These are phyloP conservation scores for Pogonognathellus flavescens DNA, from an alignment of 1,140 invertebrate genomes.

Conservation along the genomic window DNA sequence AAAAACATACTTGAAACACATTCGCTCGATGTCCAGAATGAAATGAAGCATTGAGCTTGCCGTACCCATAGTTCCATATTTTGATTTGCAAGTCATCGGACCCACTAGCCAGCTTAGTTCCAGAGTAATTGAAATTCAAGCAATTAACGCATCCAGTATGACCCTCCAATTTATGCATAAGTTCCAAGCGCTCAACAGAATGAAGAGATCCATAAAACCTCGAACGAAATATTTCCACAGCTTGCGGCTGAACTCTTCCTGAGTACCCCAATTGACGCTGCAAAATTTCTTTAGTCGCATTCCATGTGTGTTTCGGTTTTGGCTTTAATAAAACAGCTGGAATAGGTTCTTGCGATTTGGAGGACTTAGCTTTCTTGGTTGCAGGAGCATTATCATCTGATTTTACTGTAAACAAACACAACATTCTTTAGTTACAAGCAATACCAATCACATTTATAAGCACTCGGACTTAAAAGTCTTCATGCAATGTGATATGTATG, in stretches of 20 bases:
- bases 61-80: conserved; percentile 91
- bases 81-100: conserved; percentile 90
- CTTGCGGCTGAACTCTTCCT: conserved; percentile 67
- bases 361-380: conserved; percentile 40
- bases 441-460: too few relatives aligned
- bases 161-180: conserved; percentile 82
- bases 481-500: too few relatives aligned
- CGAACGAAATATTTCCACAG: conserved; percentile 76
- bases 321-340: conserved; percentile 62
- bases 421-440: too few relatives aligned
- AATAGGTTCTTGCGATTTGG: conserved; percentile 51
- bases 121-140: conserved; percentile 87
- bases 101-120: conserved; percentile 84
- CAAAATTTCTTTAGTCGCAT: conserved; percentile 62
- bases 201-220: conserved; percentile 86
- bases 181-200: conserved; percentile 83
- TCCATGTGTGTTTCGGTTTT: conserved; percentile 63
- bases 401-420: neutral
- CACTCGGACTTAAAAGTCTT: too few relatives aligned
- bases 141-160: conserved; percentile 94
- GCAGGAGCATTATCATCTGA: conserved; percentile 5
- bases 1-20: conserved; percentile 84
- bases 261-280: conserved; percentile 61
- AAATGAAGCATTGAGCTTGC: conserved; percentile 77
- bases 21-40: conserved; percentile 87